Base-by-base conservation (phyloP, 1,140 invertebrate species). In the Aphidius gifuensis region DNA sequence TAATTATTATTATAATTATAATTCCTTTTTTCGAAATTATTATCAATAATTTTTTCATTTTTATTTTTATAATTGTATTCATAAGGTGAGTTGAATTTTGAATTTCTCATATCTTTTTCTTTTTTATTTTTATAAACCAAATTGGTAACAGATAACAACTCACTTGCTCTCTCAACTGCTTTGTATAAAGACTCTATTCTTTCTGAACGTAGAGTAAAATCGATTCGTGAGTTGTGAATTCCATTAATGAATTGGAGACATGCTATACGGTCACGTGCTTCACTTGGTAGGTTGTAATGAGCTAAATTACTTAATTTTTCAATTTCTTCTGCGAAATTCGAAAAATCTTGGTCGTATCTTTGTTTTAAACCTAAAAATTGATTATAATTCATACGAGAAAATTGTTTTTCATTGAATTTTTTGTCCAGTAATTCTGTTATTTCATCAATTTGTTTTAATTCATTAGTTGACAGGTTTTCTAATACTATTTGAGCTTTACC, bases 141-240 rank as follows among this genome's bases (percentile, higher is more conserved):
- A 23, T 6, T 6, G 4, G 55, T 42, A 46, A 57, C 42, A 8
- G 55, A 57, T 57, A 42, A 7, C 4, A 57, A 11, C 23, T 57
- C 55, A 42, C 38, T 57, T 11, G 55, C 55, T 9, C 55, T 43
- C 16, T 44, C 40, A 11, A 57, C 44, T 9, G 55, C 55, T 21
- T 57, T 3, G 32, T 57, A 39, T n/a, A 57, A 57, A 57, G 39
- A 43, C 43, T 57, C 55, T 9, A 43, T 23, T 16, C 55, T 32
- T 44, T 57, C 55, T 21, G 55, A 57, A 5, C 55, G 39, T 7
- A 57, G 40, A 57, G 55, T 57, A 42, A 57, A 57, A 11, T 57
- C 55, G 40, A 57, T 57, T 44, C 42, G 11, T n/a, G 55, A 23
- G 5, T 57, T 21, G 16, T 43, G 21, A 5, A 57, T 16, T 9